These are phyloP conservation scores for Tretioscincus oriximinensis DNA, from an alignment of 2,113 vertebrate species.

Conservation along the genomic window DNA sequence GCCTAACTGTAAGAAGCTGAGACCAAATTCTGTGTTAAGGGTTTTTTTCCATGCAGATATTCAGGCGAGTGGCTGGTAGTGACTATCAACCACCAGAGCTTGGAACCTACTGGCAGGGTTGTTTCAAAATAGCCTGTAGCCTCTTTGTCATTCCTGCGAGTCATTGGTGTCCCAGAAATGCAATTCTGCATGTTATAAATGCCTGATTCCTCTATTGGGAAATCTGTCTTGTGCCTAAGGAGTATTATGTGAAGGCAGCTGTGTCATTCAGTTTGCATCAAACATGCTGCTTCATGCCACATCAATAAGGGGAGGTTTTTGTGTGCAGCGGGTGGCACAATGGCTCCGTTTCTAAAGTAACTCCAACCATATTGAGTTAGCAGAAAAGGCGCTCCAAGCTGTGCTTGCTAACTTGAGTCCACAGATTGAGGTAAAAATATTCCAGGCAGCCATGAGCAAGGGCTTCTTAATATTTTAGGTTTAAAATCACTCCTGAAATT, in stretches of 20 bases:
- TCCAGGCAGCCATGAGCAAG: too few relatives aligned
- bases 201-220: background rate
- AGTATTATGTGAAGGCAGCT: fast-evolving
- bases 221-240: background rate
- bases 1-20: background rate
- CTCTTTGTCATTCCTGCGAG: constrained; percentile 12
- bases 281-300: background rate
- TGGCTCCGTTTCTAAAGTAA: constrained; percentile 9
- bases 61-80: background rate
- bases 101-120: background rate
- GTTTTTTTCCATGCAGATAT: background rate
- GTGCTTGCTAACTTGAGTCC: background rate
- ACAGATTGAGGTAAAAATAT: background rate
- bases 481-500: too few relatives aligned
- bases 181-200: background rate
- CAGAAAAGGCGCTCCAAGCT: background rate
- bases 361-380: background rate
- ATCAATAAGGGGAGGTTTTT: fast-evolving
- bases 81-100: background rate
- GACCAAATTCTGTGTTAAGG: background rate
- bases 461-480: too few relatives aligned
- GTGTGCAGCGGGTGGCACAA: background rate
- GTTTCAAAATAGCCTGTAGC: background rate
- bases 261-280: background rate
- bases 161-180: background rate